Evolutionary conservation across 2,797 vertebrate genomes (phyloP), one percentile per base, ranked within the genome.

Genomic region (Carduelis carduelis): DNA sequence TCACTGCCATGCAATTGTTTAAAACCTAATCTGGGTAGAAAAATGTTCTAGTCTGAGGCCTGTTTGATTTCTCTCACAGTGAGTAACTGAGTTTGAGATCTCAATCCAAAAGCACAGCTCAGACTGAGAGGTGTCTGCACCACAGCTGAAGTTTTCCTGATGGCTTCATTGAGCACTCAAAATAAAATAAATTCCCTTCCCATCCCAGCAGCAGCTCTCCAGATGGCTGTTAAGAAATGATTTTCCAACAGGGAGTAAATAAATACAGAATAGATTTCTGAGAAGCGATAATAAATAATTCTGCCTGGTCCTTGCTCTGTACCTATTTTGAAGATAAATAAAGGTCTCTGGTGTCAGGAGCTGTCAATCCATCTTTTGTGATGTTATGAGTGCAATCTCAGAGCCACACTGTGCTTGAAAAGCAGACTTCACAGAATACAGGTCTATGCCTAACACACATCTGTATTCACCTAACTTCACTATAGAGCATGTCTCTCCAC

Each of bases 231-330:
- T 72, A 50, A 93, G 72, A 75, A 64, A 71, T 37, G 18, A 83
- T 64, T 55, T 66, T 28, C 11, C 27, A 88, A 63, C 9, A 20
- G 24, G 24, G 35, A 74, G 59, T 39, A 86, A 92, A 86, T 90
- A 94, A 85, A 90, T 39, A 59, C 61, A 78, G 50, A 85, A 85
- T 30, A 83, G 50, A 83, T 87, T 93, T 89, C 83, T 91, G 84
- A 68, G 91, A 50, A 81, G 49, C 1, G 1, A 18, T 77, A 80
- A 82, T 77, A 95, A 94, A 91, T 86, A 75, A 82, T 87, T 79
- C 90, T 59, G 59, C 32, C 35, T 53, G 21, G 56, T 90, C 46
- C 44, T 41, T 82, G 46, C 21, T 24, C 39, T 61, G 6, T 60
- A 60, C 26, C 55, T 84, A 16, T 85, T 64, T 34, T 61, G 69